phyloP scores from a whole-genome alignment of 2,888 invertebrate species.

The Lasioglossum malachurum region DNA sequence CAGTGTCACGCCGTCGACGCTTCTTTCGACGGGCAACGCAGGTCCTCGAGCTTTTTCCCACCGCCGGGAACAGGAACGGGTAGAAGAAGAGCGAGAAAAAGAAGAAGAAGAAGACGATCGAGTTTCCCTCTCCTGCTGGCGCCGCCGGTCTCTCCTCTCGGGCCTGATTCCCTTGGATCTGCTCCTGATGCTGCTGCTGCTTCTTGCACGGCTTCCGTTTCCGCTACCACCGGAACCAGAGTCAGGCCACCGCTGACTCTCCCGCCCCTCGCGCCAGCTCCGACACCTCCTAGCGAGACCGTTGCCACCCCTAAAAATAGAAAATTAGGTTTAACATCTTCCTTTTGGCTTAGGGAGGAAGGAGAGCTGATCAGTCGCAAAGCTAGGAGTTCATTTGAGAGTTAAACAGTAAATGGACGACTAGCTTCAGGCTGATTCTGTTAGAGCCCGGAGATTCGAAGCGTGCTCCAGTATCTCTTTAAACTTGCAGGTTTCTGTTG shows the following conservation, averaged over 20 bases:
- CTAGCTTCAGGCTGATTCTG: neutral
- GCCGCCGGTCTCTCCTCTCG: conserved; percentile 50
- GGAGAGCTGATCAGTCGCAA: neutral
- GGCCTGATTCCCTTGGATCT: conserved; percentile 46
- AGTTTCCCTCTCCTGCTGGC: conserved; percentile 49
- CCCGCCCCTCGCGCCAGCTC: conserved; percentile 81
- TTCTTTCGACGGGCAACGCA: conserved; percentile 62
- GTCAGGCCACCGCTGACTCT: conserved; percentile 77
- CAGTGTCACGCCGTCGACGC: conserved; percentile 73
- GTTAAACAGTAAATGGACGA: neutral
- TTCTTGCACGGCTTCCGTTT: conserved; percentile 68
- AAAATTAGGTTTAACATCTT: neutral
- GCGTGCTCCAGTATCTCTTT: neutral
- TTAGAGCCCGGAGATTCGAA: neutral
- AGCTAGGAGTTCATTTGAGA: neutral
- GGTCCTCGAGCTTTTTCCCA: conserved; percentile 49
- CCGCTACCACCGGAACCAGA: conserved; percentile 75
- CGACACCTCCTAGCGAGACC: conserved; percentile 77
- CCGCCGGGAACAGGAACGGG: conserved; percentile 51
- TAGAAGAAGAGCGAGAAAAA: conserved; percentile 16
- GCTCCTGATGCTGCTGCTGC: conserved; percentile 26
- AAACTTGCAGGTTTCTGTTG: neutral
- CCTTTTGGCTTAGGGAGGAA: neutral
- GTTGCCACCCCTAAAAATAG: conserved; percentile 78
- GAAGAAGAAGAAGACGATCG: conserved; percentile 37